Evolutionary conservation across 2,888 invertebrate genomes (phyloP).

Genomic region (Agrilus cyanescens): DNA sequence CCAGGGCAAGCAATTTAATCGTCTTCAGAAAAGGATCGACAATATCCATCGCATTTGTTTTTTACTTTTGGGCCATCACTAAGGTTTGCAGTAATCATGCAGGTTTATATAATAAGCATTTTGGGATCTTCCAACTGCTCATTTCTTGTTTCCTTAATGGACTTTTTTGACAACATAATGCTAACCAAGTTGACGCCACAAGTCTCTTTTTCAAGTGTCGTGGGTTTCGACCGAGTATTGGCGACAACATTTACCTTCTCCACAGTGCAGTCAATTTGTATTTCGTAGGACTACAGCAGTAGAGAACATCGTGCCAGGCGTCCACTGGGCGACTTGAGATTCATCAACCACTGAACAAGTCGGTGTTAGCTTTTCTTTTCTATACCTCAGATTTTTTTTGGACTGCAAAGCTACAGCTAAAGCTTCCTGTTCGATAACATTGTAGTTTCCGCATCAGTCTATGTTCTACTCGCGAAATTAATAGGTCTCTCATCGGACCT

Average conservation of each 20-base stretch:
- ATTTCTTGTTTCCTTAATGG: neutral
- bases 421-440: constrained; percentile 19
- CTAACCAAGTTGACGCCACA: neutral
- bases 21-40: too few species aligned
- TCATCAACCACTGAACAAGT: constrained; percentile 34
- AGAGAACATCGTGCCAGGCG: constrained; percentile 32
- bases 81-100: too few species aligned
- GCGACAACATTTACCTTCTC: constrained; percentile 28
- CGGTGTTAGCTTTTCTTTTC: constrained; percentile 33
- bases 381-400: constrained; percentile 30
- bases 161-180: neutral
- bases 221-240: constrained; percentile 25
- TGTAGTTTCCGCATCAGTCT: constrained; percentile 20
- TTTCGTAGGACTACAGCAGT: constrained; percentile 25
- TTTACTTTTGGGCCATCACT: too few species aligned
- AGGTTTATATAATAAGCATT: too few species aligned
- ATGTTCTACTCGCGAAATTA: constrained; percentile 20
- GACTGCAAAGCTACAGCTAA: constrained; percentile 24
- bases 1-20: neutral
- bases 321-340: constrained; percentile 27
- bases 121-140: constrained; percentile 13
- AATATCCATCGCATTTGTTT: too few species aligned
- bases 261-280: constrained; percentile 26
- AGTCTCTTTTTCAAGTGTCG: neutral
- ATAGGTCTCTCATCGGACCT: constrained; percentile 15